These are phyloP conservation scores for Drosophila lini DNA, from an alignment of 1,140 invertebrate genomes.

Conservation along the genomic window DNA sequence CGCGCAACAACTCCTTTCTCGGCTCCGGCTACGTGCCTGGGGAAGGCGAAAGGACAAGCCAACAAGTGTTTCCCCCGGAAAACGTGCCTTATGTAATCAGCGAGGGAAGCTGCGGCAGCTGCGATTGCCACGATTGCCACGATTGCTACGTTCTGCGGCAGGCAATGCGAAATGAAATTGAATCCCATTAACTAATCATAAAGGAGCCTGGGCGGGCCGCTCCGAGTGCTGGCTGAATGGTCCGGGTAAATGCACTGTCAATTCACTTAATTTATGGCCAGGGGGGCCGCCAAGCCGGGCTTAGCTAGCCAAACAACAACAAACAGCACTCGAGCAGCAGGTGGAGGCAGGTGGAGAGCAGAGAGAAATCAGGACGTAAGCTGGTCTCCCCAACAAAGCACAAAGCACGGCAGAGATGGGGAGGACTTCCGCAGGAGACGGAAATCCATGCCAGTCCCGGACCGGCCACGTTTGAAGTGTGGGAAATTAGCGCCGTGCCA, in stretches of 20 bases:
- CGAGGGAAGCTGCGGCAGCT: conserved; percentile 47
- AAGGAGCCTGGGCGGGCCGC: conserved; percentile 27
- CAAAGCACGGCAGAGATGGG: conserved; percentile 32
- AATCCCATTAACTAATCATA: conserved; percentile 79
- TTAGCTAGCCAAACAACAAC: conserved; percentile 38
- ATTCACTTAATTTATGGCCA: conserved; percentile 66
- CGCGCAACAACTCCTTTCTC: conserved; percentile 16
- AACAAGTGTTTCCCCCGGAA: conserved; percentile 49
- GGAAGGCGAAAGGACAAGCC: conserved; percentile 12
- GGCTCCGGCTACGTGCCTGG: conserved; percentile 24
- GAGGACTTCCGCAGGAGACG: conserved; percentile 56
- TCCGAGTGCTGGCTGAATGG: conserved; percentile 30
- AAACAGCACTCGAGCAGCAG: conserved; percentile 12
- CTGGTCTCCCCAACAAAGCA: conserved; percentile 28
- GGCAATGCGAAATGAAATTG: conserved; percentile 69
- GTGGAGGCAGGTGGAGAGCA: conserved; percentile 4
- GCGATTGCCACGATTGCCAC: conserved; percentile 18
- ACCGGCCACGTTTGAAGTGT: conserved; percentile 64
- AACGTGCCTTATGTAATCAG: conserved; percentile 53
- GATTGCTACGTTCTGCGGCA: conserved; percentile 45
- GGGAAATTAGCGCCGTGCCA: conserved; percentile 71
- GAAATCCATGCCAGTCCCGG: conserved; percentile 69
- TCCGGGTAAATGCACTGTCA: conserved; percentile 65
- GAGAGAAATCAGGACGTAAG: conserved; percentile 30
- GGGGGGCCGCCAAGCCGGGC: conserved; percentile 24